Conservation (phyloP, 35 echinoderm and acorn worm genomes). For the Heliocidaris erythrogramma region DNA sequence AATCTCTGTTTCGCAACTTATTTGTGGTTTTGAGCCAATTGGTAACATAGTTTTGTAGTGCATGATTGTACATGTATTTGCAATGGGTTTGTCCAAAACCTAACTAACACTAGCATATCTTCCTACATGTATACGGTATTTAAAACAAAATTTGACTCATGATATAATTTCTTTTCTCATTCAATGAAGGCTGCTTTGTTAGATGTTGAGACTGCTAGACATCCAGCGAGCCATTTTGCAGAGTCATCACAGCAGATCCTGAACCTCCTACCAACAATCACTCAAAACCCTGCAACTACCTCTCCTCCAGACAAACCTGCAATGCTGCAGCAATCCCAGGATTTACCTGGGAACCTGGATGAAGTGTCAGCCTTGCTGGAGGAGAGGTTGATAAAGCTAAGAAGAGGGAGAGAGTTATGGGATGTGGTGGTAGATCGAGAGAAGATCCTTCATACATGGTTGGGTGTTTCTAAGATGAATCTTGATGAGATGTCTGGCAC, state of each 20-base stretch:
- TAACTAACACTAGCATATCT: too few species aligned
- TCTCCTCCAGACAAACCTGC: slow-evolving; percentile 21
- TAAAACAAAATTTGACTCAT: too few species aligned
- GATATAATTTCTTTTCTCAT: not conserved
- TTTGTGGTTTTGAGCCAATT: too few species aligned
- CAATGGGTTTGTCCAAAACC: too few species aligned
- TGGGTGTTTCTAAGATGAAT: slow-evolving; percentile 46
- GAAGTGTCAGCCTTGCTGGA: slow-evolving; percentile 28
- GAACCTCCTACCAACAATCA: slow-evolving; percentile 43
- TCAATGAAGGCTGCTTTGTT: not conserved
- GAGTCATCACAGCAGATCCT: slow-evolving; percentile 23
- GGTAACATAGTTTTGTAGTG: too few species aligned
- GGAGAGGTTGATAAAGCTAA: slow-evolving; percentile 52
- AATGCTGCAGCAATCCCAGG: not conserved
- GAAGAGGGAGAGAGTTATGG: slow-evolving; percentile 57
- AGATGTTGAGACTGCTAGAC: slow-evolving; percentile 49
- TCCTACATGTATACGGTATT: too few species aligned
- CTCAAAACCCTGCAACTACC: slow-evolving; percentile 3
- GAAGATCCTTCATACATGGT: slow-evolving; percentile 53
- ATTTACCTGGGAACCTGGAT: not conserved
- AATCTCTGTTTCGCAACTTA: too few species aligned
- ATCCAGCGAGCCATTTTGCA: slow-evolving; percentile 29
- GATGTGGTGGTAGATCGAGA: slow-evolving; percentile 44
- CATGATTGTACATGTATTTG: too few species aligned
- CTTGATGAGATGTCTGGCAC: slow-evolving; percentile 44